Evolutionary conservation across 2,797 vertebrate genomes (phyloP).

Genomic region (Enteromius afrohamiltoni): DNA sequence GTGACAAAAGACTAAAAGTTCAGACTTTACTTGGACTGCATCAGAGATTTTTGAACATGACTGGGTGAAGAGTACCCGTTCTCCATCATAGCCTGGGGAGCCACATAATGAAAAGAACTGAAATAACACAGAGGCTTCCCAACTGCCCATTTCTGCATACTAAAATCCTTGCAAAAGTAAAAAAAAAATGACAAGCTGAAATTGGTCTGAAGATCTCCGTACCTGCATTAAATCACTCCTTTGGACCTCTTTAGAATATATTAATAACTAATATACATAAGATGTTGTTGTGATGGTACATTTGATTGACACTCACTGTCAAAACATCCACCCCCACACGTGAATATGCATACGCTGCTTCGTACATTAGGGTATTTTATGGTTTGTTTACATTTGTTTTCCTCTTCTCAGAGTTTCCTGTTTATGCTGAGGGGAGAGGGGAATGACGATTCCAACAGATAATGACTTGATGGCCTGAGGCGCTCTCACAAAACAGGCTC

Average conservation of each 20-base stretch:
- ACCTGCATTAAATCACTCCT: background rate
- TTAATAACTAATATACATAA: background rate
- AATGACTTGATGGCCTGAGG: conserved; percentile 48
- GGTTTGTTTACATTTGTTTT: conserved; percentile 25
- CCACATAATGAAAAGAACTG: conserved; percentile 22
- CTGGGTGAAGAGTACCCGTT: conserved; percentile 6
- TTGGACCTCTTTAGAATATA: background rate
- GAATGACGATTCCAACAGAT: conserved; percentile 46
- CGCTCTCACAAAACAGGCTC: conserved; percentile 29
- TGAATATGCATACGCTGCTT: conserved; percentile 14
- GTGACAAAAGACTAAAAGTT: conserved; percentile 1
- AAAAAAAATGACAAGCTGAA: background rate
- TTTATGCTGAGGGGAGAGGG: conserved; percentile 43
- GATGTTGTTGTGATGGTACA: background rate
- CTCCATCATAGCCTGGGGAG: conserved; percentile 19
- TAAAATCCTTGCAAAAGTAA: conserved; percentile 9
- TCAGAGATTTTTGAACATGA: conserved; percentile 2
- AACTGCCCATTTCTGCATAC: conserved; percentile 5
- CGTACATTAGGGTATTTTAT: conserved; percentile 7
- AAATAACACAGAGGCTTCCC: conserved; percentile 4
- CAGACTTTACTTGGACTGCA: conserved; percentile 2
- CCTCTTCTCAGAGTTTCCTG: conserved; percentile 20
- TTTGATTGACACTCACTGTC: conserved; percentile 22
- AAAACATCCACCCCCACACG: conserved; percentile 22
- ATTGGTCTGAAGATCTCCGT: background rate